Evolutionary conservation across 1,140 invertebrate genomes (phyloP).

Genomic region (Asobara japonica): DNA sequence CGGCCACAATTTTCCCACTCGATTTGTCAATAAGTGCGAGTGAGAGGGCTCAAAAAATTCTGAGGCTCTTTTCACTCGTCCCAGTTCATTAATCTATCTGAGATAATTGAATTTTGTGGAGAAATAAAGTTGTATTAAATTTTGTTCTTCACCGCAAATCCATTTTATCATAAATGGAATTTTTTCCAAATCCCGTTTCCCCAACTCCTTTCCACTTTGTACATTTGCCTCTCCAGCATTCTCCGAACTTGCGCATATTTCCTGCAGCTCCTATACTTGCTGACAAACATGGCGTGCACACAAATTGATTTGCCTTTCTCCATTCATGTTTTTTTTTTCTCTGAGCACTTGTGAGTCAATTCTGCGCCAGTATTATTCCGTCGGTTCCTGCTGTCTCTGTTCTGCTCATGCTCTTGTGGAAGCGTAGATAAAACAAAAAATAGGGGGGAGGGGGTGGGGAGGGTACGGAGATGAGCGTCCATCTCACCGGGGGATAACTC

Average conservation of each 20-base stretch:
- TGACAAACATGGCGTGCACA: not conserved
- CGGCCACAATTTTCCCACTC: constrained; percentile 10
- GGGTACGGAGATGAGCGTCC: constrained; percentile 14
- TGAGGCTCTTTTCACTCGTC: too few species aligned
- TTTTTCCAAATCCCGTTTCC: not conserved
- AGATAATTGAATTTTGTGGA: too few species aligned
- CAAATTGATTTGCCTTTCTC: not conserved
- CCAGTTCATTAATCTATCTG: too few species aligned
- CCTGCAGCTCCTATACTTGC: not conserved
- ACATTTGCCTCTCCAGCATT: not conserved
- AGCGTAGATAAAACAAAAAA: not conserved
- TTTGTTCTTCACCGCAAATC: not conserved
- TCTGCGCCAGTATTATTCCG: not conserved
- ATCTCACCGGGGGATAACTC: constrained; percentile 12
- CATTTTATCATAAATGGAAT: not conserved
- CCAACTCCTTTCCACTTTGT: not conserved
- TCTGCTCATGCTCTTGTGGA: not conserved
- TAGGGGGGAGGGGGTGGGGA: too few species aligned
- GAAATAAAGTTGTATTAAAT: not conserved
- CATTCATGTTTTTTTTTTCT: not conserved
- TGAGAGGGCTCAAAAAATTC: not conserved
- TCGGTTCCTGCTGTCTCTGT: not conserved
- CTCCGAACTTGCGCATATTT: not conserved
- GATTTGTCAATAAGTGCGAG: not conserved
- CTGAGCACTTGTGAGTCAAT: not conserved